Conservation (phyloP, 2,797 vertebrate genomes). For the Dromococcyx pavoninus region DNA sequence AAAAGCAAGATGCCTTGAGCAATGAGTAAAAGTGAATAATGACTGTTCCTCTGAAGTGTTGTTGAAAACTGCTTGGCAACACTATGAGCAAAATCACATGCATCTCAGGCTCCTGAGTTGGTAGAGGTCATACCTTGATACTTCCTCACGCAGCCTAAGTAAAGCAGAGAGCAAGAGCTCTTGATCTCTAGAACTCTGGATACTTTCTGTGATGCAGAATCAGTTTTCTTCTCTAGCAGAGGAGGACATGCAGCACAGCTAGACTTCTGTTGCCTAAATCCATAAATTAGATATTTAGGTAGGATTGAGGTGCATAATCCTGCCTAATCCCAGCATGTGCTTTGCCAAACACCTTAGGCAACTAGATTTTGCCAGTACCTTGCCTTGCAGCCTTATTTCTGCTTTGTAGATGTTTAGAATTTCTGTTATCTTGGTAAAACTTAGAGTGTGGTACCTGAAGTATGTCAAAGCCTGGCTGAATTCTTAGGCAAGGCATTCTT, state of each 20-base stretch:
- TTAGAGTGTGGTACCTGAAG: neutral
- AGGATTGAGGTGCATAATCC: neutral
- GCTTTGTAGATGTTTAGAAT: neutral
- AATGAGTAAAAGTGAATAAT: neutral
- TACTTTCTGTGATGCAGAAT: neutral
- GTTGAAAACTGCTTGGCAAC: neutral
- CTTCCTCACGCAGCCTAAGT: neutral
- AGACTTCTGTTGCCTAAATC: neutral
- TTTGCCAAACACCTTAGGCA: neutral
- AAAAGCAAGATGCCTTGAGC: neutral
- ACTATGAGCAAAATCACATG: neutral
- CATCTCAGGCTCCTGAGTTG: neutral
- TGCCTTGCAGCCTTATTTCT: neutral
- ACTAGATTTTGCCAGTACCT: neutral
- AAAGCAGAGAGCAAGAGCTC: neutral
- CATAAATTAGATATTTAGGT: neutral
- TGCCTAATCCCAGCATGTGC: neutral
- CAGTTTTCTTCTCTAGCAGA: neutral
- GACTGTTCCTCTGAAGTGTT: neutral
- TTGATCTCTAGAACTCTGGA: neutral
- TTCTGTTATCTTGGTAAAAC: neutral
- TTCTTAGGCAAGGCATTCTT: neutral
- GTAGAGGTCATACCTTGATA: neutral
- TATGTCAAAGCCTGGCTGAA: neutral
- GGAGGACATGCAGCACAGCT: neutral